Evolutionary conservation across 2,113 vertebrate species (phyloP), one percentile per base, ranked within the genome.

Genomic region (Zosterops borbonicus): DNA sequence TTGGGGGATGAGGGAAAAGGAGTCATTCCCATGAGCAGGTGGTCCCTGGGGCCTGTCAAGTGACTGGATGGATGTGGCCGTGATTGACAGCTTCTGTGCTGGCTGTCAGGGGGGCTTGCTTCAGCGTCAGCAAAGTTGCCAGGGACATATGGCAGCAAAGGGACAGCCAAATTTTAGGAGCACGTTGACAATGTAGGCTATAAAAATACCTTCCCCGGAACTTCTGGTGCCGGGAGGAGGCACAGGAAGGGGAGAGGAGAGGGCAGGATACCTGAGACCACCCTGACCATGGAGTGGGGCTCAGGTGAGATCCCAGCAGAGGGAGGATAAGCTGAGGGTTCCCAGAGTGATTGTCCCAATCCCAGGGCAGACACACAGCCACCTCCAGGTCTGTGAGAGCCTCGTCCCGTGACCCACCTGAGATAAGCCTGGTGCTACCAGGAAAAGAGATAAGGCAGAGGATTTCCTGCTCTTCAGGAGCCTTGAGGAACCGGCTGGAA

Each of bases 71-170:
- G 92, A 94, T 97, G 96, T 93, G 94, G 96, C 67, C 4, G 24
- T 94, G 96, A 95, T 96, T 97, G 96, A 96, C 94, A 92, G 91
- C 60, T 95, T 96, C 94, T 96, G 92, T 90, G 96, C 96, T 93
- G 96, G 95, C 96, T 97, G 95, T 93, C 94, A 97, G 95, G 94
- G 94, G 95, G 95, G 86, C 90, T 95, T n/a, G 80, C 96, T 96
- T 93, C 92, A 96, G 89, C 96, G 53, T 44, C 92, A 94, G 89
- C 90, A 82, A 82, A 92, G 74, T 77, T 97, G 96, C 94, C 96
- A 96, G 87, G 87, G 91, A 94, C 95, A 97, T 96, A 97, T 95
- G 95, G 96, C 91, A 95, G 94, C 33, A 92, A 62, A 96, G 95
- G 94, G 84, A 85, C 73, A 95, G 94, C 96, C 95, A 97, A 97